Evolutionary conservation across 2,797 vertebrate genomes (phyloP), one percentile per base, ranked within the genome.

Genomic region (Sitta carolinensis): DNA sequence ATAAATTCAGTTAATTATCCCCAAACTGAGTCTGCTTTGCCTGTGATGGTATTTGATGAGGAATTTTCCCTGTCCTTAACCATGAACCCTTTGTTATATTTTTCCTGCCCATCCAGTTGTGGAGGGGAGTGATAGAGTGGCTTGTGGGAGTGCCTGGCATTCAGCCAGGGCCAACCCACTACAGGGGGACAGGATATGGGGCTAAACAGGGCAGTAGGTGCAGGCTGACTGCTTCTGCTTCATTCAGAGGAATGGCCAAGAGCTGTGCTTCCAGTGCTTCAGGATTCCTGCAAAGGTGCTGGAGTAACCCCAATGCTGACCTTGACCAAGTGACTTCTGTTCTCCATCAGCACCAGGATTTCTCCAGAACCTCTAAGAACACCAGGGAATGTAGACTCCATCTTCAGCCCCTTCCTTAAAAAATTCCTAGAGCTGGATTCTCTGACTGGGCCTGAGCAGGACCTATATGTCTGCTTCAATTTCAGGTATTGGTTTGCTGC

Each of bases 331-430:
- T n/a, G 15, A 57, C 38, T 12, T 92, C 26, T 61, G 14, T 89
- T 57, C 34, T 83, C n/a, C 42, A 50, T 47, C 62, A 93, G 74
- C 77, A 90, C 47, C 38, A 75, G 69, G 50, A 61, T 81, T 87
- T 84, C 34, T 75, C 38, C 5, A 4, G 70, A 89, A 63, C 34
- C 67, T 76, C 11, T 63, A 42, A 69, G 59, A 89, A 58, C 34
- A 52, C 18, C 55, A 30, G 27, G 32, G 23, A 27, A 50, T 82
- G 25, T 55, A 50, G 43, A 38, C 29, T 87, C 10, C 42, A 50
- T 5, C 32, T 54, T 82, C 21, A 84, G 48, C 27, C 19, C n/a
- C 45, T 73, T 92, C 30, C 36, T 76, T 34, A 25, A 25, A 0
- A 34, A 72, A 54, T 84, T 93, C 55, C 34, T 45, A 11, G 48